Evolutionary conservation across 2,797 vertebrate species (phyloP).

Genomic region (Cynodonichthys magdalenae): DNA sequence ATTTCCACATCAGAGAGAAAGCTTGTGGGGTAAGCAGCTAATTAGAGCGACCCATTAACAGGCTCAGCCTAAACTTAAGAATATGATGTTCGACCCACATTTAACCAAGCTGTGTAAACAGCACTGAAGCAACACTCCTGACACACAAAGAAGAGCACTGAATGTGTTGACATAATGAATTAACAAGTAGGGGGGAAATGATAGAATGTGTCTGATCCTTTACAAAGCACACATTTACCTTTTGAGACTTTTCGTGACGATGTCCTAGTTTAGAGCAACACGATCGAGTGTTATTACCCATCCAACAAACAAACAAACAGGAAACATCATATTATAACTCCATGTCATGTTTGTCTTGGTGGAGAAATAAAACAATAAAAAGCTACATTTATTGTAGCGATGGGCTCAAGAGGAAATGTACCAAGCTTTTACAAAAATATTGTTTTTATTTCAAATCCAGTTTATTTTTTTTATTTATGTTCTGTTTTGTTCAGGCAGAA

Average conservation of each 20-base stretch:
- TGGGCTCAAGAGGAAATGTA: not conserved
- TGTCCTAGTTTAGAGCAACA: too few species aligned
- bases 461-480: not conserved
- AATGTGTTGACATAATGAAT: slow-evolving; percentile 11
- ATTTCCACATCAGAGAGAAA: slow-evolving; percentile 61
- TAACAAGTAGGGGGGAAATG: not conserved
- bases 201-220: slow-evolving; percentile 13
- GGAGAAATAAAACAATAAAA: not conserved
- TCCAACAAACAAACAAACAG: not conserved
- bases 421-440: not conserved
- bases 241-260: not conserved
- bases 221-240: slow-evolving; percentile 17
- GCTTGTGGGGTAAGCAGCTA: slow-evolving; percentile 59
- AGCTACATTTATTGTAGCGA: not conserved
- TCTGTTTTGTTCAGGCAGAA: not conserved
- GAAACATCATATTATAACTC: not conserved
- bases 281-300: too few species aligned
- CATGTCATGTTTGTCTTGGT: not conserved
- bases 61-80: slow-evolving; percentile 43
- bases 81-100: slow-evolving; percentile 14
- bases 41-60: slow-evolving; percentile 61
- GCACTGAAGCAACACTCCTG: slow-evolving; percentile 12
- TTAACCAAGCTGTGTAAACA: slow-evolving; percentile 36
- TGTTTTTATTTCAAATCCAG: not conserved
- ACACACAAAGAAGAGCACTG: not conserved